Conservation (phyloP, 2,888 invertebrate species). For the Brassicogethes aeneus region DNA sequence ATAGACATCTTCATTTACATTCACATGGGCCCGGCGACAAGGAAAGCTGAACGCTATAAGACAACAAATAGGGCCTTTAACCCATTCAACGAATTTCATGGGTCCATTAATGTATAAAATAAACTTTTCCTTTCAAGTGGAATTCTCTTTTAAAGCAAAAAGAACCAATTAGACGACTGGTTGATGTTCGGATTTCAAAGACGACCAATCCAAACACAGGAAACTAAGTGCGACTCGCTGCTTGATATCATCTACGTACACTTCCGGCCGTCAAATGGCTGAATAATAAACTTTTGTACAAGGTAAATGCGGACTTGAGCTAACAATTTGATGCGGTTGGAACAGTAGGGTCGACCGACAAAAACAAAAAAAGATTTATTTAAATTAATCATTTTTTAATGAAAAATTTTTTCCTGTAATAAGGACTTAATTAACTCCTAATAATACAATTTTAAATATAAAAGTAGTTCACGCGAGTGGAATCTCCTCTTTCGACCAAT, state of each 20-base stretch:
- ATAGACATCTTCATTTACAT: background rate
- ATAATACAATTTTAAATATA: no score
- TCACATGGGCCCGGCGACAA: background rate
- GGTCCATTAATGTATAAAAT: background rate
- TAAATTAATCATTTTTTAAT: no score
- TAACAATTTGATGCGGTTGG: no score
- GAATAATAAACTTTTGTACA: no score
- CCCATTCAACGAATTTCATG: background rate
- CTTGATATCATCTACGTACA: slow-evolving; percentile 13
- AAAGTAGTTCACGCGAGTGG: no score
- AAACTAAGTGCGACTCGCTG: slow-evolving; percentile 18
- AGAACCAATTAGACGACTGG: slow-evolving; percentile 19
- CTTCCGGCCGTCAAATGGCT: slow-evolving; percentile 10
- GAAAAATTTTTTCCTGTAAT: no score
- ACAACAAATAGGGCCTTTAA: background rate
- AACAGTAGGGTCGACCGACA: no score
- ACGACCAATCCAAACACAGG: slow-evolving; percentile 20
- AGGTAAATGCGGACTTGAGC: no score
- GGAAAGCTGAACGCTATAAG: background rate
- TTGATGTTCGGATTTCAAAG: slow-evolving; percentile 14
- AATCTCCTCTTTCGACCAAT: no score
- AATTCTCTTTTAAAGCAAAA: slow-evolving; percentile 16
- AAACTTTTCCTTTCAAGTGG: slow-evolving; percentile 10
- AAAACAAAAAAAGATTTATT: no score
- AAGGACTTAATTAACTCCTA: no score